Evolutionary conservation across 2,797 vertebrate species (phyloP).

Genomic region (Sitta carolinensis): DNA sequence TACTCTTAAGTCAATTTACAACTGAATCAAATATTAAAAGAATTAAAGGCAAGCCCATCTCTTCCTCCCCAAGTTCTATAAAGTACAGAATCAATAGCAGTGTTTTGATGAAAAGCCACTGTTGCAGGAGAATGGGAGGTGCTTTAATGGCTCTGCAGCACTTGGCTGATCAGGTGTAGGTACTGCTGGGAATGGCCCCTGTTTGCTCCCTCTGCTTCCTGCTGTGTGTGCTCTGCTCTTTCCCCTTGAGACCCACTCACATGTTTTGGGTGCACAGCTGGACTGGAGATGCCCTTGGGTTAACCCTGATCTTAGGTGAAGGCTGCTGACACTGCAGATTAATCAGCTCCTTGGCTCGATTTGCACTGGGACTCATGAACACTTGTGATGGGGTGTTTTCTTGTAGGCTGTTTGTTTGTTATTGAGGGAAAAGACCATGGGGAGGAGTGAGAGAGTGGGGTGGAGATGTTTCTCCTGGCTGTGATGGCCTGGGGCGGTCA

Average conservation of each 20-base stretch:
- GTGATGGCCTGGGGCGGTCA: neutral
- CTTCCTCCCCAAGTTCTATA: neutral
- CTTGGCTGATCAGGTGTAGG: accelerated
- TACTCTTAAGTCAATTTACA: neutral
- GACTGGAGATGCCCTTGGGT: neutral
- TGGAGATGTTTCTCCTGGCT: neutral
- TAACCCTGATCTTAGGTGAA: neutral
- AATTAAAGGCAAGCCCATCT: neutral
- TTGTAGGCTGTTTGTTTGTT: neutral
- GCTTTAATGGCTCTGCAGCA: neutral
- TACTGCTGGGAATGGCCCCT: neutral
- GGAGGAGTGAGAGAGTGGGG: neutral
- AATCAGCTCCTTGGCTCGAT: neutral
- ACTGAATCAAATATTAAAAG: slow-evolving; percentile 1
- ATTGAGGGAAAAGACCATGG: accelerated
- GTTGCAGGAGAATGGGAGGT: neutral
- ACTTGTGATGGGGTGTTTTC: neutral
- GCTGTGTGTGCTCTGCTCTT: neutral
- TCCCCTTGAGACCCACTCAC: neutral
- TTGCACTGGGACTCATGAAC: neutral
- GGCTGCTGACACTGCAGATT: neutral
- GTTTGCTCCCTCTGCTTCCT: neutral
- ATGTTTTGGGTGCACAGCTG: neutral
- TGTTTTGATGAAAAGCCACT: neutral
- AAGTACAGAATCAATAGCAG: neutral